A percentile compares a stretch with the other conserved stretches of the same genome.
phyloP scores from a whole-genome alignment of 2,113 vertebrate genomes.

The Neodontobutis hainanensis region DNA sequence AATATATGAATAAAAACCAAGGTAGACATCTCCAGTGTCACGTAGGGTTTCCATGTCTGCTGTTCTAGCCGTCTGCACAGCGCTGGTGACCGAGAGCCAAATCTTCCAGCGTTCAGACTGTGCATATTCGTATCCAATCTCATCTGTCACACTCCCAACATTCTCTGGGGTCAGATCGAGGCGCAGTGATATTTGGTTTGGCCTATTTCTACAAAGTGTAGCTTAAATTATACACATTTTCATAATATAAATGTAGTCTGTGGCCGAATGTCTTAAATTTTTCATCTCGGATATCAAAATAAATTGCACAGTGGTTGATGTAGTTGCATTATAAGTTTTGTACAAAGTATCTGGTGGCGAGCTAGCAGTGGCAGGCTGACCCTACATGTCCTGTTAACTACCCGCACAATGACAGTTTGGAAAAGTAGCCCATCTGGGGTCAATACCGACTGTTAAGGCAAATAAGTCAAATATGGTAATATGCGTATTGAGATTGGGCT shows the following conservation, averaged over 20 bases:
- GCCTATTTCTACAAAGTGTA: constrained; percentile 62
- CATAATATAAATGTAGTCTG: constrained; percentile 54
- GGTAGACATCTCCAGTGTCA: constrained; percentile 8
- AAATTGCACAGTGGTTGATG: constrained; percentile 52
- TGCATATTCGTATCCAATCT: constrained; percentile 55
- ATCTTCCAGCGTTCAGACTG: constrained; percentile 33
- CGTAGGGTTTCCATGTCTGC: constrained; percentile 13
- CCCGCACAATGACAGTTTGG: constrained; percentile 61
- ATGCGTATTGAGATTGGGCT: constrained; percentile 58
- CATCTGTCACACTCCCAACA: constrained; percentile 60
- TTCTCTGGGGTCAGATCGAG: constrained; percentile 67
- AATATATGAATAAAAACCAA: constrained; percentile 19
- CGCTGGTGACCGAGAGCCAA: constrained; percentile 56
- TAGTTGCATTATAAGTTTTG: constrained; percentile 46
- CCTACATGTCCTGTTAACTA: constrained; percentile 53
- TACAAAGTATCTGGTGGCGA: constrained; percentile 22
- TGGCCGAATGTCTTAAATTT: constrained; percentile 56
- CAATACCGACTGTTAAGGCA: constrained; percentile 56
- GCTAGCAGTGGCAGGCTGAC: constrained; percentile 38
- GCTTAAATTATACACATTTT: constrained; percentile 63
- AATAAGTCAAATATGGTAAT: constrained; percentile 72
- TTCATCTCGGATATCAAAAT: constrained; percentile 59
- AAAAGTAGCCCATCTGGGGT: constrained; percentile 44
- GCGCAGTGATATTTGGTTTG: constrained; percentile 61
- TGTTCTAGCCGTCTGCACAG: constrained; percentile 13